These are phyloP conservation scores for Scotopteryx bipunctaria DNA, from an alignment of 2,888 invertebrate species.

Conservation along the genomic window DNA sequence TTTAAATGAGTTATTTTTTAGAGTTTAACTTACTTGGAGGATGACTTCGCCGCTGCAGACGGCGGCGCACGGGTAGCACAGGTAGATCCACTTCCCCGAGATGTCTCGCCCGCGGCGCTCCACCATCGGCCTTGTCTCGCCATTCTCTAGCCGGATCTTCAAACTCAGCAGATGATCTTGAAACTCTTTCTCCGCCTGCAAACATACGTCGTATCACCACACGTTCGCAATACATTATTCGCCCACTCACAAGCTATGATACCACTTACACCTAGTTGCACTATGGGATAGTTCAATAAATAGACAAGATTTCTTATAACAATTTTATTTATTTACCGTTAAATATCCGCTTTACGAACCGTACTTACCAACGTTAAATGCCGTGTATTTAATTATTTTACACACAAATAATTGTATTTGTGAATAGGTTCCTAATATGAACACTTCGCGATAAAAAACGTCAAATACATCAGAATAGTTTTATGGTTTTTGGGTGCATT, in stretches of 20 bases:
- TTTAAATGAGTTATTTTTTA: too few species aligned
- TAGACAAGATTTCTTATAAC: constrained; percentile 18
- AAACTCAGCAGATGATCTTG: constrained; percentile 70
- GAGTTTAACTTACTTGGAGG: constrained; percentile 58
- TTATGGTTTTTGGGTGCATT: too few species aligned
- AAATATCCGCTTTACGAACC: constrained; percentile 13
- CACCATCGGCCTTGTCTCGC: constrained; percentile 68
- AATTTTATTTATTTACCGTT: constrained; percentile 32
- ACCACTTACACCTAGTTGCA: constrained; percentile 4
- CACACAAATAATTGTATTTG: constrained; percentile 24
- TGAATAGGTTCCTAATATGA: constrained; percentile 5
- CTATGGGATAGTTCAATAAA: constrained; percentile 23
- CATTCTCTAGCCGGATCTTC: constrained; percentile 76
- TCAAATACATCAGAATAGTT: neutral
- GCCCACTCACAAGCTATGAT: constrained; percentile 1
- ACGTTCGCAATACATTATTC: neutral
- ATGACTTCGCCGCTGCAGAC: constrained; percentile 72
- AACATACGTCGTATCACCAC: constrained; percentile 19
- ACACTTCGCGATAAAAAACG: constrained; percentile 19
- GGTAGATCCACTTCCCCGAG: constrained; percentile 73
- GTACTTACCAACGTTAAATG: constrained; percentile 33
- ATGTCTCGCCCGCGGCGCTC: constrained; percentile 71
- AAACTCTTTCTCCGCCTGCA: constrained; percentile 75
- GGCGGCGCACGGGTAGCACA: constrained; percentile 81
- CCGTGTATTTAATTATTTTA: constrained; percentile 8